These are phyloP conservation scores for Stictocephala bisonia DNA, from an alignment of 2,888 invertebrate species.

Conservation along the genomic window DNA sequence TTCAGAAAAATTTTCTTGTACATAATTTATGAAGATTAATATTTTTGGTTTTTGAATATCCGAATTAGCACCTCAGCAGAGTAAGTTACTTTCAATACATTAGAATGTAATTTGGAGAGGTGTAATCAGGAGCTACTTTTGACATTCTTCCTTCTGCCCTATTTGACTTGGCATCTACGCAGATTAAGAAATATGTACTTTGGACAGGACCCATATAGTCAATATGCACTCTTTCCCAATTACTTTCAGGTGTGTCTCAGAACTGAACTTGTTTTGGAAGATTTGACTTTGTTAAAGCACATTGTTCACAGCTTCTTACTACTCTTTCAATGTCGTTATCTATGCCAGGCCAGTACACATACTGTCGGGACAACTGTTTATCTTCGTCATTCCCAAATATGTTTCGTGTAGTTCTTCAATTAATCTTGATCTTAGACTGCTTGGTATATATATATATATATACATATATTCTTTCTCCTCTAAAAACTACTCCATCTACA, in stretches of 20 bases:
- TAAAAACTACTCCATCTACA: conserved; percentile 45
- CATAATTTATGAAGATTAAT: too few species aligned
- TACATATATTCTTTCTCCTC: conserved; percentile 48
- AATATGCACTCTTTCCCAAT: conserved; percentile 59
- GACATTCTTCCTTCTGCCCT: too few species aligned
- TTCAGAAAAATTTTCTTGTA: too few species aligned
- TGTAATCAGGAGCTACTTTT: too few species aligned
- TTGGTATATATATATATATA: conserved; percentile 53
- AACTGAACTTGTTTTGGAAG: conserved; percentile 57
- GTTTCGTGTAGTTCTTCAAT: conserved; percentile 58
- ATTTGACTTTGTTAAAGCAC: conserved; percentile 53
- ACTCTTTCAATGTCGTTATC: conserved; percentile 58
- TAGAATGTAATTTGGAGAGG: too few species aligned
- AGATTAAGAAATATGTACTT: conserved; percentile 53
- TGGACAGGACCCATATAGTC: conserved; percentile 58
- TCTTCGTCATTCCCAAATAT: conserved; percentile 58
- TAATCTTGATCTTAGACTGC: conserved; percentile 51
- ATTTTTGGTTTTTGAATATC: too few species aligned
- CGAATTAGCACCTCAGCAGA: too few species aligned
- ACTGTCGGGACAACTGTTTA: conserved; percentile 58
- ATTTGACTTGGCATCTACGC: too few species aligned
- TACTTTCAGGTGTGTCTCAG: conserved; percentile 56
- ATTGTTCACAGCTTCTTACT: conserved; percentile 55
- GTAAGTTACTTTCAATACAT: too few species aligned
- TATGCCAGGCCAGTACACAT: conserved; percentile 60